A percentile compares a stretch with the other conserved stretches of the same genome.
Evolutionary conservation across 2,797 vertebrate genomes (phyloP).

Genomic region (Octomys mimax): DNA sequence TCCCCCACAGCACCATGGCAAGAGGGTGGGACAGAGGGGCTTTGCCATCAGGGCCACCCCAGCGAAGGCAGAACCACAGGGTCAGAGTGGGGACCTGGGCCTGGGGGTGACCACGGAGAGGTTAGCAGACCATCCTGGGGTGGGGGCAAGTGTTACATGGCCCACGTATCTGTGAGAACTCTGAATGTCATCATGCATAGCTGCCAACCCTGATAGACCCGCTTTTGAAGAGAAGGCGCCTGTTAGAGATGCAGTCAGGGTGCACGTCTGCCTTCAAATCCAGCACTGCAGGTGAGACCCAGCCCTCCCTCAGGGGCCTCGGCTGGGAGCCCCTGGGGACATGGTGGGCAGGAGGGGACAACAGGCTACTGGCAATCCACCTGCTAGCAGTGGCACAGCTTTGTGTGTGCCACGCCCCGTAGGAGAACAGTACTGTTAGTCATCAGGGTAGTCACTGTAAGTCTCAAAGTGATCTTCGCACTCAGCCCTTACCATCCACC

Average conservation of each 20-base stretch:
- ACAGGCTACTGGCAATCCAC: fast-evolving
- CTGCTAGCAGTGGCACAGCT: not conserved
- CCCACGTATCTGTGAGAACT: not conserved
- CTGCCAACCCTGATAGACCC: not conserved
- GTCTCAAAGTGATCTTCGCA: not conserved
- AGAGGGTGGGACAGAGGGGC: not conserved
- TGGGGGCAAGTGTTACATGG: fast-evolving
- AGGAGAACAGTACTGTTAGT: not conserved
- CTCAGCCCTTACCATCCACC: not conserved
- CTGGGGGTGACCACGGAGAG: not conserved
- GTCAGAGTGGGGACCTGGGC: not conserved
- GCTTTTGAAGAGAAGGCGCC: not conserved
- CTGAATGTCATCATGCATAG: fast-evolving
- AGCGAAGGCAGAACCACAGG: not conserved
- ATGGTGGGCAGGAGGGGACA: not conserved
- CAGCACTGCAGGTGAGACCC: not conserved
- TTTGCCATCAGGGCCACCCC: not conserved
- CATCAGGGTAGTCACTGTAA: not conserved
- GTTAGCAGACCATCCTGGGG: fast-evolving
- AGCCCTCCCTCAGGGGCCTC: not conserved
- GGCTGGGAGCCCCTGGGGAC: not conserved
- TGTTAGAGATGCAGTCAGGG: not conserved
- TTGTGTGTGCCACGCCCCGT: not conserved
- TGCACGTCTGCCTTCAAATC: not conserved
- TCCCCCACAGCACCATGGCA: not conserved